Evolutionary conservation across 2,888 invertebrate genomes (phyloP), one percentile per base, ranked within the genome.

Genomic region (Pocota personata): DNA sequence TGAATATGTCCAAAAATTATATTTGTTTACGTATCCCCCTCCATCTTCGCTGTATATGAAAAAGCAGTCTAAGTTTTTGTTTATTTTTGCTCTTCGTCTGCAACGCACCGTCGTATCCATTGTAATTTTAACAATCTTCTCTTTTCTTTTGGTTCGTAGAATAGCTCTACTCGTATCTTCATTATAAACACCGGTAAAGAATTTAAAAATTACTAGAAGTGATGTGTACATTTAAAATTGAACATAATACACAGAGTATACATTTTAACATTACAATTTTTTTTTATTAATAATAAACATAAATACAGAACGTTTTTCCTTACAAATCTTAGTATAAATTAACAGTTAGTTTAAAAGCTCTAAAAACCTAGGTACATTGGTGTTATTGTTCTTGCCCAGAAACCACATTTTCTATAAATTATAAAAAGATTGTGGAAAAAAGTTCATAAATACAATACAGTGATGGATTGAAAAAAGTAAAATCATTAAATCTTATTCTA

Each of bases 291-390:
- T 66, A 80, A 58, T 80, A 76, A 79, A 84, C 58, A 84, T 84
- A 76, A 84, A 84, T 79, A 79, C 50, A 79, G 73, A 84, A 75
- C n/a, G 8, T 35, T 8, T 67, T 69, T 55, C 8, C 32, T 73
- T 62, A 71, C 52, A 78, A 43, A 66, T 78, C 62, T 79, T 69
- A 69, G 16, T 78, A 32, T 62, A 71, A 79, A 75, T 79, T 73
- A 73, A 67, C 73, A 69, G 52, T 69, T 58, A 50, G 35, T 76
- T 80, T 60, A 79, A 84, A 84, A 84, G 69, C 84, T 79, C 57
- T 84, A 66, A 40, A 69, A 71, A 76, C 43, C 79, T 80, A 84
- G 80, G 84, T 84, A 84, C 84, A 79, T 71, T 79, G 79, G 52
- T 78, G 37, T 71, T 77, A 60, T 73, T 55, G 55, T 71, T 79